These are phyloP conservation scores for Alaudala cheleensis DNA, from an alignment of 2,113 vertebrate species.

Conservation along the genomic window DNA sequence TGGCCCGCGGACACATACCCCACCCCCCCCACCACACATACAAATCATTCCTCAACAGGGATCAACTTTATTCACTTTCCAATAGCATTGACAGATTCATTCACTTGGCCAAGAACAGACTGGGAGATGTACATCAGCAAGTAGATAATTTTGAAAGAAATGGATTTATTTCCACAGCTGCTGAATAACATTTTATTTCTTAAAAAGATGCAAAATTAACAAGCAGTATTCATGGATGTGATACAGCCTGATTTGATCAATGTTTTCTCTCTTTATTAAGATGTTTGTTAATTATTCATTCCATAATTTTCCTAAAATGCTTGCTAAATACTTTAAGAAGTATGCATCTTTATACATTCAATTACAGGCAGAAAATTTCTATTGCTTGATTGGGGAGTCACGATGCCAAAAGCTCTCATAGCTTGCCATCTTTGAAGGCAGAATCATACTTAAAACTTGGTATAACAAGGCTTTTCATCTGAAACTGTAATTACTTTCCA, in stretches of 20 bases:
- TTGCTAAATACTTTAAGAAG: constrained; percentile 11
- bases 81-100: neutral
- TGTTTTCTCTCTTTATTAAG: constrained; percentile 54
- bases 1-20: accelerated
- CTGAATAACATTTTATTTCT: neutral
- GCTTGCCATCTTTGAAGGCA: constrained; percentile 43
- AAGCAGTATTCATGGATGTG: neutral
- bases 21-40: too few relatives aligned
- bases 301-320: constrained; percentile 16
- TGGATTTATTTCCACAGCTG: neutral
- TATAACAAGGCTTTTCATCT: constrained; percentile 55
- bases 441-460: constrained; percentile 56
- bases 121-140: neutral
- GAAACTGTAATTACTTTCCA: constrained; percentile 62
- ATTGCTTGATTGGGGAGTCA: constrained; percentile 39
- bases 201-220: neutral
- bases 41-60: neutral
- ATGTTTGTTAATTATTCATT: constrained; percentile 7
- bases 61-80: neutral
- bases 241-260: constrained; percentile 17
- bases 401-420: constrained; percentile 16
- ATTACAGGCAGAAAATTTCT: constrained; percentile 28
- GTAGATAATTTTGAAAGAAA: neutral
- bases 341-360: constrained; percentile 1
- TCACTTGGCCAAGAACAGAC: neutral